A percentile compares a stretch with the other conserved stretches of the same genome.
Conservation (phyloP, 1,140 invertebrate genomes). For the Hycleus cichorii region DNA sequence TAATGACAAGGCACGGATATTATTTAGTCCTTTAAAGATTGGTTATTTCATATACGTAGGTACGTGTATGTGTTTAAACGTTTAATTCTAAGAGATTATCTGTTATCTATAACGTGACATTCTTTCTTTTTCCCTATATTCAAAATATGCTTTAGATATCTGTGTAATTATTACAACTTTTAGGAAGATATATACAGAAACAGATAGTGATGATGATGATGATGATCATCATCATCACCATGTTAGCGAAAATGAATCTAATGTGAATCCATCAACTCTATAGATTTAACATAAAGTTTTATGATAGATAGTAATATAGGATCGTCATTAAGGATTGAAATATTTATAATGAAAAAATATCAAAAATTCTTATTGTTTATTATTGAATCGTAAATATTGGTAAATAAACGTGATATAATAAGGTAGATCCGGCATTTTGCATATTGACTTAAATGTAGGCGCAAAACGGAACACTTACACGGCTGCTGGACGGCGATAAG, state of each 20-base stretch:
- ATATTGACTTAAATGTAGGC: slow-evolving; percentile 14
- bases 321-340: no score
- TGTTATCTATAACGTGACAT: not conserved
- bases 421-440: slow-evolving; percentile 15
- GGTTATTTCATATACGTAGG: slow-evolving; percentile 13
- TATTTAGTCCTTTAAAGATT: slow-evolving; percentile 16
- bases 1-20: slow-evolving; percentile 26
- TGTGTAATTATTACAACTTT: slow-evolving; percentile 8
- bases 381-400: no score
- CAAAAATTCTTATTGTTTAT: no score
- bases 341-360: no score
- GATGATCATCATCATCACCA: no score
- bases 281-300: no score
- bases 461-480: slow-evolving; percentile 9
- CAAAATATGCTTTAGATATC: not conserved
- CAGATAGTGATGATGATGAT: not conserved
- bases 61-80: no score
- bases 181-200: not conserved
- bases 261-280: no score
- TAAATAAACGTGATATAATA: slow-evolving; percentile 11
- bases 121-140: not conserved
- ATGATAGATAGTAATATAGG: no score
- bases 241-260: no score
- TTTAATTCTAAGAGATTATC: no score
- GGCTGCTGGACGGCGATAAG: slow-evolving; percentile 15